A percentile compares a stretch with the other conserved stretches of the same genome.
These are phyloP conservation scores for Thymelicus sylvestris DNA, from an alignment of 2,888 invertebrate species.

Conservation along the genomic window DNA sequence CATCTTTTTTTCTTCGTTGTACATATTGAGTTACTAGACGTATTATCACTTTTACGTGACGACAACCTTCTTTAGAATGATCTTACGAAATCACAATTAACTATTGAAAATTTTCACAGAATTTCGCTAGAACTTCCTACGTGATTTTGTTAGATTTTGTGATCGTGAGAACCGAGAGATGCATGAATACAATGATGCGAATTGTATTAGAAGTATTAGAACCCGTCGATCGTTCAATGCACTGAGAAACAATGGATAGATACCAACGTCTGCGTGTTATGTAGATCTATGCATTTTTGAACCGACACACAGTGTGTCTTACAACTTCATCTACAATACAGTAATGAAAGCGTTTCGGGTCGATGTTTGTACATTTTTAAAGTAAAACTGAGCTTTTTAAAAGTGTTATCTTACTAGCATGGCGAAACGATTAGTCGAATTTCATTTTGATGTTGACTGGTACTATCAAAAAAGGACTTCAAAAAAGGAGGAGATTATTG, in stretches of 20 bases:
- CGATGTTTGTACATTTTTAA: too few species aligned
- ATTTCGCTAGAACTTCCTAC: slow-evolving; percentile 57
- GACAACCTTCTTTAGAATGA: slow-evolving; percentile 26
- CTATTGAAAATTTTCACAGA: slow-evolving; percentile 51
- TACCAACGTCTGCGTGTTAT: neutral
- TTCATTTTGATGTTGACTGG: too few species aligned
- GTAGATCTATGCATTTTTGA: too few species aligned
- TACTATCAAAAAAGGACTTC: too few species aligned
- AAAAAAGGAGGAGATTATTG: too few species aligned
- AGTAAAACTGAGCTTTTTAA: too few species aligned
- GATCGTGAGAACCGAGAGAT: slow-evolving; percentile 69
- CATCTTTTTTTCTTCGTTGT: neutral
- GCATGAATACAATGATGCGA: slow-evolving; percentile 64
- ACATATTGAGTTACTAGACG: slow-evolving; percentile 1
- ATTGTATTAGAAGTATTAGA: slow-evolving; percentile 60
- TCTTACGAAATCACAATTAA: slow-evolving; percentile 43
- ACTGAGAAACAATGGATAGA: slow-evolving; percentile 55
- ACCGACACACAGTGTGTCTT: too few species aligned
- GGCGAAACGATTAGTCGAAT: too few species aligned
- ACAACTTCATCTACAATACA: neutral
- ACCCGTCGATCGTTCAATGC: slow-evolving; percentile 63
- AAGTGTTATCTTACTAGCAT: too few species aligned
- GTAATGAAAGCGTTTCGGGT: too few species aligned
- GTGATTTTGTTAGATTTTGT: slow-evolving; percentile 56
- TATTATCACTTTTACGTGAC: slow-evolving; percentile 33